Evolutionary conservation across 2,888 invertebrate genomes (phyloP), one percentile per base, ranked within the genome.

Genomic region (Zhuqinia jingwanae): DNA sequence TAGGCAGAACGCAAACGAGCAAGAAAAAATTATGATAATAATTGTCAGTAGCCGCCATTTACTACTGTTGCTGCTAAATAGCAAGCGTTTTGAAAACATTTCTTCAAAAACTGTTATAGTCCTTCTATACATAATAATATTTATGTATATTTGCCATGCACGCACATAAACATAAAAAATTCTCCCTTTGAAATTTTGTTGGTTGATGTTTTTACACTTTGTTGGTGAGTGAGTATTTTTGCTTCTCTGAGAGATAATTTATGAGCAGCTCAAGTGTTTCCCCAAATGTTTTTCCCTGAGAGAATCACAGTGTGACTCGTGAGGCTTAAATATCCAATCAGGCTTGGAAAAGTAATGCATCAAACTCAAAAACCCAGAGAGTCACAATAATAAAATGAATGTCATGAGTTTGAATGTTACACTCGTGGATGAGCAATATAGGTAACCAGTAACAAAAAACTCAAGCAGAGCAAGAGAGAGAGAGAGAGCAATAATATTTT

Each of bases 231-330:
- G 79, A 79, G 73, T 42, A 68, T 79, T 65, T 80, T 36, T 6
- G 36, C 13, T 65, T 80, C 27, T 13, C n/a, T 0, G 53, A 78
- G 75, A 80, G 85, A 85, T 85, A 85, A 85, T 85, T 85, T 85
- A 85, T 85, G 85, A 85, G 85, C 56, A 85, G 85, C 85, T 85
- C 85, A 85, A 85, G 85, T 85, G 85, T 85, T 85, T 85, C 75
- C 80, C 85, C 85, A 85, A 85, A 85, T 85, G 85, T 85, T 85
- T 85, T 85, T 47, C 80, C 85, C 75, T n/a, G 0, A 27, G 85
- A 85, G 85, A 85, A 85, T 85, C 85, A 85, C 85, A 79, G 36
- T 65, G 85, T 85, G 85, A 85, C 85, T 85, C 75, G 80, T 65
- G 53, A 79, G 85, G 85, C 85, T 85, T 85, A 85, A 85, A 85